These are phyloP conservation scores for Fundulus diaphanus DNA, from an alignment of 2,797 vertebrate genomes.

Conservation along the genomic window DNA sequence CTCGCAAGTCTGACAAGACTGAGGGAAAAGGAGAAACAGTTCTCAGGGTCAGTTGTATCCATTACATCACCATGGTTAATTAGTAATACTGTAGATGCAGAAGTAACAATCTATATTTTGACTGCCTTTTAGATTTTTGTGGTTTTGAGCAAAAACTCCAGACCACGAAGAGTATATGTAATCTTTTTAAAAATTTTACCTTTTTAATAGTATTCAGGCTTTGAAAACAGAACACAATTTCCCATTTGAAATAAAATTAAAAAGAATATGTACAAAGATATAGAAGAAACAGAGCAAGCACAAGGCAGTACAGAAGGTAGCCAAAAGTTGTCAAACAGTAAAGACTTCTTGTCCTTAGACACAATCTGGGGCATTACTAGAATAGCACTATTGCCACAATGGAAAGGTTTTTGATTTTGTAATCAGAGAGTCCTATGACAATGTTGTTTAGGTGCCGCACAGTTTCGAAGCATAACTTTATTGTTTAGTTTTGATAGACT, in stretches of 20 bases:
- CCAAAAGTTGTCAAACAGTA: neutral
- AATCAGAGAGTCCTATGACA: neutral
- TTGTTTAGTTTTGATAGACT: neutral
- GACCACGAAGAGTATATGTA: neutral
- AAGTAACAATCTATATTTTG: neutral
- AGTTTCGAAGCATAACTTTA: neutral
- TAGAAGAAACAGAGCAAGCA: neutral
- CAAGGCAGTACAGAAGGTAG: neutral
- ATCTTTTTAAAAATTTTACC: neutral
- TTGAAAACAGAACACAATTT: neutral
- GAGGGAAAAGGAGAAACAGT: slow-evolving; percentile 1
- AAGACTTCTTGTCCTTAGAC: neutral
- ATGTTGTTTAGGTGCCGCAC: neutral
- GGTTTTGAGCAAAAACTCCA: slow-evolving; percentile 3
- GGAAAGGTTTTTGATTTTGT: neutral
- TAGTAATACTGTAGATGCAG: neutral
- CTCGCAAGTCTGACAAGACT: neutral
- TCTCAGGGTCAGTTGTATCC: neutral
- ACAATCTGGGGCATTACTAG: neutral
- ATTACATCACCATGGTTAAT: neutral
- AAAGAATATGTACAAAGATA: neutral
- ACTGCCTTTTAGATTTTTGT: slow-evolving; percentile 10
- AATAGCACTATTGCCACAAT: neutral
- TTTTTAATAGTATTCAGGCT: neutral
- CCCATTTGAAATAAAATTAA: neutral